phyloP scores from a whole-genome alignment of 2,797 vertebrate species.

The Mus minutoides region DNA sequence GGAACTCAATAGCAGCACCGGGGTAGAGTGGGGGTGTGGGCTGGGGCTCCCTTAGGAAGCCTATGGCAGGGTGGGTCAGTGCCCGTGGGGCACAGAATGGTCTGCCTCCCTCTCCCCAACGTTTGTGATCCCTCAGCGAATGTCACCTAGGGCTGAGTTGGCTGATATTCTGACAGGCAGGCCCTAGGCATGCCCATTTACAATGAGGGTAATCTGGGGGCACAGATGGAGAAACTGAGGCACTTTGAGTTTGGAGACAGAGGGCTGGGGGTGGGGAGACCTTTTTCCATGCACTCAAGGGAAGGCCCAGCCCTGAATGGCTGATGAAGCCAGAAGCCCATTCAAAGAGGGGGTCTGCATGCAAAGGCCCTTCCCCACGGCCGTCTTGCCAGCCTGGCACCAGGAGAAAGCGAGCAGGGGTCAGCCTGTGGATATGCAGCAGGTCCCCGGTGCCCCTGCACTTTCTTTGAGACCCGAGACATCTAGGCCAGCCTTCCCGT shows the following conservation, averaged over 20 bases:
- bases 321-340: conserved; percentile 15
- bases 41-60: conserved; percentile 64
- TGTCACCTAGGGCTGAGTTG: not conserved
- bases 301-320: not conserved
- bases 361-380: conserved; percentile 14
- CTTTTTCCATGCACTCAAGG: not conserved
- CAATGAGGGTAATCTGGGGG: not conserved
- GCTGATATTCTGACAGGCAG: not conserved
- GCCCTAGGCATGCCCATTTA: not conserved
- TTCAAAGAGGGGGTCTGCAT: not conserved
- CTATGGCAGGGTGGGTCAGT: conserved; percentile 56
- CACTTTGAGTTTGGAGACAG: conserved; percentile 75
- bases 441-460: not conserved
- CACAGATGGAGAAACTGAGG: conserved; percentile 75
- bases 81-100: conserved; percentile 68
- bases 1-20: conserved; percentile 74
- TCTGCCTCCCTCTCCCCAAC: conserved; percentile 33
- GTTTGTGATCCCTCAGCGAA: conserved; percentile 20
- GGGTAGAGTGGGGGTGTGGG: not conserved
- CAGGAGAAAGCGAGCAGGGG: not conserved
- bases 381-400: not conserved
- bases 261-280: not conserved
- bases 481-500: not conserved
- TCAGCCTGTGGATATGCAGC: not conserved
- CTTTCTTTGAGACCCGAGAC: not conserved